These are phyloP conservation scores for Tragelaphus strepsiceros DNA, from an alignment of 2,113 vertebrate species.

Conservation along the genomic window DNA sequence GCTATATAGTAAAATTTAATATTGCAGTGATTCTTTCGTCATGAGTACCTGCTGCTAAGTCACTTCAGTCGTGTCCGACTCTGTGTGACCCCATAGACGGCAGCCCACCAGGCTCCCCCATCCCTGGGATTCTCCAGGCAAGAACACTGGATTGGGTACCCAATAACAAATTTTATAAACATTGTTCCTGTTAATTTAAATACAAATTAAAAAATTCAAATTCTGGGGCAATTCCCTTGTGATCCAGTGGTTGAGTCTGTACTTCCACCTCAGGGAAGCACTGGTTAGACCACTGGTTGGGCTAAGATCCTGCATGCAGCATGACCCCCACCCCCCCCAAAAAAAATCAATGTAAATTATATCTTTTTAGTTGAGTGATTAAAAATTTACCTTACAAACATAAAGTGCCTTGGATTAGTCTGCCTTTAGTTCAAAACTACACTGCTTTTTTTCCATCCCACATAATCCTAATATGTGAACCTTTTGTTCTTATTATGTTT, in stretches of 20 bases:
- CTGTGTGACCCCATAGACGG: no score
- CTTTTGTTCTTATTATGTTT: not conserved
- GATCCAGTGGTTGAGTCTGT: not conserved
- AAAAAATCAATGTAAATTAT: not conserved
- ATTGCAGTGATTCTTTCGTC: not conserved
- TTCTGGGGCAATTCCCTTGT: not conserved
- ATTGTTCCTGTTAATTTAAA: not conserved
- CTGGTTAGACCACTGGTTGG: not conserved
- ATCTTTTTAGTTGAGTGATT: not conserved
- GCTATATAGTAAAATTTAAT: not conserved
- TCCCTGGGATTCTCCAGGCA: no score
- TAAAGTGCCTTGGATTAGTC: not conserved
- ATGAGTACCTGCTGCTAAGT: not conserved
- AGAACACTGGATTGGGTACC: not conserved
- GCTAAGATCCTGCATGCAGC: not conserved
- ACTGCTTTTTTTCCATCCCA: not conserved
- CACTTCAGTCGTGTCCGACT: no score
- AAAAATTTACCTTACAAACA: not conserved
- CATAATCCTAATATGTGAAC: not conserved
- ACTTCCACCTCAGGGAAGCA: not conserved
- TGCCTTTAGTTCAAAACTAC: not conserved
- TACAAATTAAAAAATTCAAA: not conserved
- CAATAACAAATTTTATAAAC: not conserved
- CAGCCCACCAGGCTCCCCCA: no score
- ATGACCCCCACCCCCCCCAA: accelerated